These are phyloP conservation scores for Oreochromis mossambicus DNA, from an alignment of 2,797 vertebrate genomes.

Conservation along the genomic window DNA sequence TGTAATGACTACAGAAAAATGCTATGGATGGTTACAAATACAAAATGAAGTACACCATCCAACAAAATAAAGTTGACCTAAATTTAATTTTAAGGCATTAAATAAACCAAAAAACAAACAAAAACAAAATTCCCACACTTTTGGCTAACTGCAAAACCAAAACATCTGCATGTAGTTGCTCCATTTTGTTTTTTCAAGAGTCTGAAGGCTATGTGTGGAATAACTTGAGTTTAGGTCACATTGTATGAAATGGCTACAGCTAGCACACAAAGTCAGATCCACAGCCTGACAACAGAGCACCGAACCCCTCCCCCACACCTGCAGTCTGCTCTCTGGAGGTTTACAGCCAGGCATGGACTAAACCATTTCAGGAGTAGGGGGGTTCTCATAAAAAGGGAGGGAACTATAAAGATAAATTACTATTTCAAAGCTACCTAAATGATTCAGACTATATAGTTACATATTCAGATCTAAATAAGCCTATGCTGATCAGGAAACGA, in stretches of 20 bases:
- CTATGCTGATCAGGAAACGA: background rate
- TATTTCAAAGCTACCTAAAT: background rate
- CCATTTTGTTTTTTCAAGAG: background rate
- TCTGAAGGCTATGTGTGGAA: background rate
- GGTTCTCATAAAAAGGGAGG: constrained; percentile 17
- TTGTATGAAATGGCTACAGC: constrained; percentile 29
- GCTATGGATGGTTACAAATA: background rate
- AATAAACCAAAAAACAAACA: background rate
- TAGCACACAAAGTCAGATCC: constrained; percentile 51
- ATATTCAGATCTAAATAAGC: background rate
- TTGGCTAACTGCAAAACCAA: background rate
- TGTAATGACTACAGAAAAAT: constrained; percentile 3
- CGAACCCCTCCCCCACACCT: constrained; percentile 69
- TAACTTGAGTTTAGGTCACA: background rate
- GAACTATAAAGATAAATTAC: constrained; percentile 16
- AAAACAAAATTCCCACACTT: background rate
- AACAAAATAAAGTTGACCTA: background rate
- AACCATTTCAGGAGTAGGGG: constrained; percentile 69
- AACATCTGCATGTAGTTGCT: background rate
- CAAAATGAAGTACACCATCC: background rate
- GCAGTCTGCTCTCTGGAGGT: constrained; percentile 66
- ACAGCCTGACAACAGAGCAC: constrained; percentile 38
- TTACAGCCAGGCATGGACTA: constrained; percentile 67
- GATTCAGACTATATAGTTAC: background rate
- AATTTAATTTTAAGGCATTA: background rate